Evolutionary conservation across 2,113 vertebrate species (phyloP), one percentile per base, ranked within the genome.

Genomic region (Erpornis zantholeuca): DNA sequence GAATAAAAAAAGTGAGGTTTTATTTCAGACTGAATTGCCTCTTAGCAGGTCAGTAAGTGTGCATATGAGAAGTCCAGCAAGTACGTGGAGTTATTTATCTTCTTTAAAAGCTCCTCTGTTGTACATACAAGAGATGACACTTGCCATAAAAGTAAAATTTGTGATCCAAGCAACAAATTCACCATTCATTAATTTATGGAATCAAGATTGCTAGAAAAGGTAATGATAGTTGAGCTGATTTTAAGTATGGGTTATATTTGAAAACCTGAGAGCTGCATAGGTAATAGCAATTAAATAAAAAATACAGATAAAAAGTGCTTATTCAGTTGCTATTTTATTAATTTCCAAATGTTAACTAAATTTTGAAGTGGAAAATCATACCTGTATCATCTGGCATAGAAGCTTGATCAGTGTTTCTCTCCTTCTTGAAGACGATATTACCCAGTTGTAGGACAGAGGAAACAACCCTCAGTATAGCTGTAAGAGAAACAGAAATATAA

Each of bases 381-480:
- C 99, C 99, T 49, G 99, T 99, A 88, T 99, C 98, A n/a, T 99
- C 99, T 1, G 99, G 99, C 99, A 99, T 99, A 60, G 98, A 99
- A 2, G 99, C 99, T 96, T 99, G 99, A 96, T 99, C 99, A 25
- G 98, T 99, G 96, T 99, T 99, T 92, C 99, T 98, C 91, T 99
- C 99, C 93, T 99, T 99, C 97, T 99, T 99, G 97, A 99, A 99
- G 95, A 98, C 98, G 23, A 99, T 98, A 77, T 99, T 99, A 11
- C 99, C 99, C 31, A 99, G 98, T 71, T 99, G 99, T 11, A 99
- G 98, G 70, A 99, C 99, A 1, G 99, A 99, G 10, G 99, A 99
- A 38, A 99, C 99, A 7, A 99, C 98, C 94, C 97, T 99, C 96
- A 99, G 47, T 92, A 99, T 98, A 47, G 99, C 99, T 99, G 98